phyloP scores from a whole-genome alignment of 2,888 invertebrate genomes.

The Unio delphinus region DNA sequence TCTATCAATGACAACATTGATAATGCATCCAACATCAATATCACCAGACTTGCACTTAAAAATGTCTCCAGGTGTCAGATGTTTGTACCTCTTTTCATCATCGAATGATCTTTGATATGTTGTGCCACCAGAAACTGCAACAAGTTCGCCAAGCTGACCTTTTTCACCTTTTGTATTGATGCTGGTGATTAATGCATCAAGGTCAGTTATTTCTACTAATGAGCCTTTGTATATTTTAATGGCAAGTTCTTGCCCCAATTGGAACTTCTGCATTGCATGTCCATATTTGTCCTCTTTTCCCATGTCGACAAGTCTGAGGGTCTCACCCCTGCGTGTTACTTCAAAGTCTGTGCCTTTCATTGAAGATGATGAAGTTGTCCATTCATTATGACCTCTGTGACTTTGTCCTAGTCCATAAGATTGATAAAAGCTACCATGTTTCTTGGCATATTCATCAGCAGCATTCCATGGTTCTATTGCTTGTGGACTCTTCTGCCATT shows the following conservation, averaged over 20 bases:
- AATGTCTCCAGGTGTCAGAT: not conserved
- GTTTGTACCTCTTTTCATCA: not conserved
- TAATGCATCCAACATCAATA: not conserved
- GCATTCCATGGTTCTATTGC: constrained; percentile 7
- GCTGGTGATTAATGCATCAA: too few relatives aligned
- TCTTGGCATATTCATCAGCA: constrained; percentile 8
- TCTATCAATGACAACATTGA: constrained; percentile 4
- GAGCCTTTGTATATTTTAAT: constrained; percentile 7
- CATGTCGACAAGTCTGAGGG: not conserved
- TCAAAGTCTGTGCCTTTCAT: too few relatives aligned
- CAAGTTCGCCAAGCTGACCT: constrained; percentile 4
- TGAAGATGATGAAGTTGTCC: too few relatives aligned
- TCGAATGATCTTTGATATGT: not conserved
- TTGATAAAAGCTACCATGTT: constrained; percentile 1
- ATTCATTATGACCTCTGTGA: constrained; percentile 2
- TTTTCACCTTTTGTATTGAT: too few relatives aligned
- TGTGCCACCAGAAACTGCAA: constrained; percentile 2
- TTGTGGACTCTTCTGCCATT: constrained; percentile 15
- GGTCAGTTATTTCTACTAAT: not conserved
- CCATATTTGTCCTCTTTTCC: not conserved
- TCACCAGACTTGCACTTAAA: constrained; percentile 3
- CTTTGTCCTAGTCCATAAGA: constrained; percentile 1
- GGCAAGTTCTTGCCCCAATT: not conserved
- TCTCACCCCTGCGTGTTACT: too few relatives aligned
- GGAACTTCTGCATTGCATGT: not conserved